Evolutionary conservation across 1,140 invertebrate genomes (phyloP).

Genomic region (Rhizoglyphus robini): DNA sequence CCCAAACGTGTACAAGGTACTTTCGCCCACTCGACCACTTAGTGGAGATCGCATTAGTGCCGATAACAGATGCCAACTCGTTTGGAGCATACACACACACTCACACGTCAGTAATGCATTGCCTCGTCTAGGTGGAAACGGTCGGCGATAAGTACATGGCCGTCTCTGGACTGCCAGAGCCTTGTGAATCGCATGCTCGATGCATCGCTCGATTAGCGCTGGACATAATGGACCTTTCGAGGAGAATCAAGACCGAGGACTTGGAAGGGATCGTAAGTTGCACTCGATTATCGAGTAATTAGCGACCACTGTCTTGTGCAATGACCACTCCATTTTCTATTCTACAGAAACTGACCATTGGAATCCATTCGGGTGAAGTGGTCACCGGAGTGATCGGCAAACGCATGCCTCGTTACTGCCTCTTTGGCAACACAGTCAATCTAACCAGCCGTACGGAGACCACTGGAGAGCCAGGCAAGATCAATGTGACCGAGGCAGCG

Average conservation of each 20-base stretch:
- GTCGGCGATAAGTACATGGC: slow-evolving; percentile 99
- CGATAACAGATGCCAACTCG: too few species aligned
- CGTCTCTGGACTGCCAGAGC: slow-evolving; percentile 86
- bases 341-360: slow-evolving; percentile 75
- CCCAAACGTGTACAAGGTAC: slow-evolving; percentile 86
- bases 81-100: slow-evolving; percentile 1
- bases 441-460: slow-evolving; percentile 87
- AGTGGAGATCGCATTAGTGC: too few species aligned
- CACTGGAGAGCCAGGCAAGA: slow-evolving; percentile 72
- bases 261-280: slow-evolving; percentile 64
- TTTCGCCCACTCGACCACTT: too few species aligned
- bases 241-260: slow-evolving; percentile 63
- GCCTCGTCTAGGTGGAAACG: slow-evolving; percentile 74
- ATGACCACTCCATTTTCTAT: neutral
- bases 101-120: slow-evolving; percentile 6
- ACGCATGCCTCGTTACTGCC: slow-evolving; percentile 89
- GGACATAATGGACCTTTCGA: slow-evolving; percentile 88
- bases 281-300: neutral
- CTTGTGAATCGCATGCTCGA: slow-evolving; percentile 72
- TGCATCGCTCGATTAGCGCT: slow-evolving; percentile 82
- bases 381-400: slow-evolving; percentile 93
- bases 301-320: neutral
- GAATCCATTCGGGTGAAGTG: slow-evolving; percentile 88
- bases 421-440: slow-evolving; percentile 94
- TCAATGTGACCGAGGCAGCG: slow-evolving; percentile 85